Conservation (phyloP, 2,888 invertebrate species). For the Horisme vitalbata region DNA sequence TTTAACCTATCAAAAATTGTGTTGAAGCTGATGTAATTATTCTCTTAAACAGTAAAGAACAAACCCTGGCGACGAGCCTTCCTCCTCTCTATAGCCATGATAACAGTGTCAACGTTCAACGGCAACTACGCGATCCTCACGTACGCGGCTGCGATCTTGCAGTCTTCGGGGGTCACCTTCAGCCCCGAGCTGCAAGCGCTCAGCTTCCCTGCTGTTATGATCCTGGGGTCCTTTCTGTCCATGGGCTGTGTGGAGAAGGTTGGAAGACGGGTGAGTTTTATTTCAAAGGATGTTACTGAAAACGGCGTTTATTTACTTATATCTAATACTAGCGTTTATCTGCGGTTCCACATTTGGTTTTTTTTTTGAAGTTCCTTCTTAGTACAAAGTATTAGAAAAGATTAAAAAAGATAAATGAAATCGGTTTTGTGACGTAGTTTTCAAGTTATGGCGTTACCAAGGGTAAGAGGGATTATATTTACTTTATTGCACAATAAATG, state of each 20-base stretch:
- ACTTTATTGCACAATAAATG: too few species aligned
- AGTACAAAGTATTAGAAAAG: too few species aligned
- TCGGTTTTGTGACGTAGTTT: too few species aligned
- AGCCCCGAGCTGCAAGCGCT: conserved; percentile 60
- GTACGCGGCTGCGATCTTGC: conserved; percentile 55
- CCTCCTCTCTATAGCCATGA: conserved; percentile 40
- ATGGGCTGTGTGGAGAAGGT: conserved; percentile 60
- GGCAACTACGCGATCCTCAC: conserved; percentile 57
- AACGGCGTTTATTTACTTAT: too few species aligned
- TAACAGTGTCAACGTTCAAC: conserved; percentile 47
- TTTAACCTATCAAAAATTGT: too few species aligned
- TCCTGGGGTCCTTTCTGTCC: conserved; percentile 54
- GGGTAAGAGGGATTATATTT: too few species aligned
- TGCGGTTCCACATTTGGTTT: too few species aligned
- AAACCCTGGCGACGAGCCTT: conserved; percentile 53
- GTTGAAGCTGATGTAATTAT: not conserved
- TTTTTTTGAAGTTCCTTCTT: too few species aligned
- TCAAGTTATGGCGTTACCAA: too few species aligned
- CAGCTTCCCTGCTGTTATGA: conserved; percentile 62
- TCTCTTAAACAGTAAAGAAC: conserved; percentile 55
- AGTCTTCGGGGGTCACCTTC: conserved; percentile 54
- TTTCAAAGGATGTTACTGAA: not conserved
- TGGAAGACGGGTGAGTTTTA: conserved; percentile 57
- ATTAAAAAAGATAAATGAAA: too few species aligned
- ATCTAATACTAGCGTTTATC: too few species aligned